Conservation (phyloP, 2,888 invertebrate genomes). For the Tineola bisselliella region DNA sequence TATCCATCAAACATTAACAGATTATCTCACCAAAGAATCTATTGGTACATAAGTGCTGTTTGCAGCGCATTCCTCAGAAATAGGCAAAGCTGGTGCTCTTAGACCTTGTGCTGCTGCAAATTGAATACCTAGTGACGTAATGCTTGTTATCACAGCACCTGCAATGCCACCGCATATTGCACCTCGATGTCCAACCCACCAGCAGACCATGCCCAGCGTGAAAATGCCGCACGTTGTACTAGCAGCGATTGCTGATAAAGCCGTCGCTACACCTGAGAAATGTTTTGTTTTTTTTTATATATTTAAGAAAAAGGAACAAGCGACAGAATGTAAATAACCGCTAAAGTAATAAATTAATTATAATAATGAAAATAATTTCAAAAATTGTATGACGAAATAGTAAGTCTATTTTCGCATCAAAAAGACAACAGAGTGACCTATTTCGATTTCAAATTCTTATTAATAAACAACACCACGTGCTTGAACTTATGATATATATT, state of each 20-base stretch:
- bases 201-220: slow-evolving; percentile 82
- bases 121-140: slow-evolving; percentile 75
- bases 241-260: slow-evolving; percentile 84
- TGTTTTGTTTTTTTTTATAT: no score
- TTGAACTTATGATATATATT: no score
- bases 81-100: slow-evolving; percentile 53
- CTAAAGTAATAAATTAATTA: no score
- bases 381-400: no score
- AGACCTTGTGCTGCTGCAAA: slow-evolving; percentile 69
- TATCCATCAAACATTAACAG: no score
- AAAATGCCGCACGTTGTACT: slow-evolving; percentile 86
- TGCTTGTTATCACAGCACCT: slow-evolving; percentile 70
- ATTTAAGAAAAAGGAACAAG: no score
- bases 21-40: slow-evolving; percentile 36
- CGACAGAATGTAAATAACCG: no score
- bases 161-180: slow-evolving; percentile 69
- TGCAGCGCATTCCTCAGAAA: slow-evolving; percentile 31
- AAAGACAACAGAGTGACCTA: no score
- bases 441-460: no score
- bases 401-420: no score
- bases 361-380: no score
- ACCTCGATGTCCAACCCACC: slow-evolving; percentile 80
- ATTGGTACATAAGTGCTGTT: slow-evolving; percentile 39
- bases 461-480: no score
- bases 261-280: slow-evolving; percentile 69